A percentile compares a stretch with the other conserved stretches of the same genome.
These are phyloP conservation scores for Seladonia tumulorum DNA, from an alignment of 2,888 invertebrate species.

Conservation along the genomic window DNA sequence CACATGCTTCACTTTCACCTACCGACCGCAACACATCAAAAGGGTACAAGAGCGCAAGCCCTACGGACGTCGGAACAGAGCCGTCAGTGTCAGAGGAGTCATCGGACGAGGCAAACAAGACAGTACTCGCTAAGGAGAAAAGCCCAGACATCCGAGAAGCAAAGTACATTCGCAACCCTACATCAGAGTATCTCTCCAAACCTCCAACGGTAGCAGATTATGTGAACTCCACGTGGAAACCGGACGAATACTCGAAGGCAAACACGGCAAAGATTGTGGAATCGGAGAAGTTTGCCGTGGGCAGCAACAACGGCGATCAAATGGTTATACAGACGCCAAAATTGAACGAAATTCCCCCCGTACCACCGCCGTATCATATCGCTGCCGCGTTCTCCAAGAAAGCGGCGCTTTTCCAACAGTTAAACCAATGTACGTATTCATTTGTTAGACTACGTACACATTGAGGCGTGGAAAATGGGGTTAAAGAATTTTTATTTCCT, in stretches of 20 bases:
- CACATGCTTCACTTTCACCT: conserved; percentile 63
- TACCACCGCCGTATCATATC: conserved; percentile 93
- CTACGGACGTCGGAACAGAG: conserved; percentile 67
- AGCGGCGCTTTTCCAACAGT: conserved; percentile 84
- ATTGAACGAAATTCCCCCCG: conserved; percentile 77
- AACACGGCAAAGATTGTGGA: conserved; percentile 81
- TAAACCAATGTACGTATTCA: conserved; percentile 72
- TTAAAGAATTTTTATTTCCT: too few species aligned
- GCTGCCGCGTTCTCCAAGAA: conserved; percentile 94
- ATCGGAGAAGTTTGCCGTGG: conserved; percentile 77
- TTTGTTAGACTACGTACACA: neutral
- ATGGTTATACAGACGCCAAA: conserved; percentile 64
- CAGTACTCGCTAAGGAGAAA: conserved; percentile 80
- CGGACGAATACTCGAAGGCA: conserved; percentile 81
- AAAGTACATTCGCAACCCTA: conserved; percentile 82
- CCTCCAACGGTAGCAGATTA: conserved; percentile 81
- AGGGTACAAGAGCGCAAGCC: conserved; percentile 68
- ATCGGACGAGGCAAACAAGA: conserved; percentile 77
- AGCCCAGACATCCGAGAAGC: conserved; percentile 82
- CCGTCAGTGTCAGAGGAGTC: conserved; percentile 75
- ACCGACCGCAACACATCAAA: conserved; percentile 70
- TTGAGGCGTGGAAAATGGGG: neutral
- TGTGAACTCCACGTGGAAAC: conserved; percentile 82
- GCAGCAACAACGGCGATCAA: conserved; percentile 72
- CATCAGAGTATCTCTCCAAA: conserved; percentile 78